Evolutionary conservation across 2,113 vertebrate genomes (phyloP).

Genomic region (Halichoerus grypus): DNA sequence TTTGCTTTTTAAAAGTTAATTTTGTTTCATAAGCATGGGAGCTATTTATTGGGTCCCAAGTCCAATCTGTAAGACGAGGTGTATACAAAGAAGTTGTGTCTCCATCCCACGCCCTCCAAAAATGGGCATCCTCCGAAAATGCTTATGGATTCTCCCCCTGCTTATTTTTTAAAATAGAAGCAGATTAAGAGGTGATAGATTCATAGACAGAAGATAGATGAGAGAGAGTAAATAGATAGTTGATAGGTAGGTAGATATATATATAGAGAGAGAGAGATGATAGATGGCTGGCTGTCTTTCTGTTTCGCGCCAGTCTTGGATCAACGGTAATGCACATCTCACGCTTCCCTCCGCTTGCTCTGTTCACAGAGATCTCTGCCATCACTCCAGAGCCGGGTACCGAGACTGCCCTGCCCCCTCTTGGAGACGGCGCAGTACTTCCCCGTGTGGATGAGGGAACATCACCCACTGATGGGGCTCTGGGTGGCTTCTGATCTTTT

Average conservation of each 20-base stretch:
- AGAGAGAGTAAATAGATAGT: neutral
- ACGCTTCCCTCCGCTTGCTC: neutral
- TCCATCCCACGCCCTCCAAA: neutral
- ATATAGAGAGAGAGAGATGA: neutral
- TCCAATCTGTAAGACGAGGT: neutral
- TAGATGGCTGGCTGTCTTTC: no score
- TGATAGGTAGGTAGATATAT: neutral
- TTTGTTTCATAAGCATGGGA: neutral
- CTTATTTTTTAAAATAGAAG: neutral
- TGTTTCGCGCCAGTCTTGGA: no score
- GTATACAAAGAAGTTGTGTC: accelerated
- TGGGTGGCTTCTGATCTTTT: neutral
- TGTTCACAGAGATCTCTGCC: neutral
- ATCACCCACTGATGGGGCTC: accelerated
- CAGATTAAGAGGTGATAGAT: no score
- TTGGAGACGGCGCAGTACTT: neutral
- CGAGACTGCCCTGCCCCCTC: neutral
- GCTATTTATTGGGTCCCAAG: neutral
- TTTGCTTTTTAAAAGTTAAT: neutral
- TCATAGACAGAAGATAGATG: neutral
- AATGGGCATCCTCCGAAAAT: no score
- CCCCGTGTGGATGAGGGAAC: accelerated
- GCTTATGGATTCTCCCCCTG: neutral
- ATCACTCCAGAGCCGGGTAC: neutral
- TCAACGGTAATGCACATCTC: accelerated